Percentiles rank a stretch among this genome's conserved stretches.
phyloP scores from a whole-genome alignment of 2,888 invertebrate species.

The Apotomis turbidana region DNA sequence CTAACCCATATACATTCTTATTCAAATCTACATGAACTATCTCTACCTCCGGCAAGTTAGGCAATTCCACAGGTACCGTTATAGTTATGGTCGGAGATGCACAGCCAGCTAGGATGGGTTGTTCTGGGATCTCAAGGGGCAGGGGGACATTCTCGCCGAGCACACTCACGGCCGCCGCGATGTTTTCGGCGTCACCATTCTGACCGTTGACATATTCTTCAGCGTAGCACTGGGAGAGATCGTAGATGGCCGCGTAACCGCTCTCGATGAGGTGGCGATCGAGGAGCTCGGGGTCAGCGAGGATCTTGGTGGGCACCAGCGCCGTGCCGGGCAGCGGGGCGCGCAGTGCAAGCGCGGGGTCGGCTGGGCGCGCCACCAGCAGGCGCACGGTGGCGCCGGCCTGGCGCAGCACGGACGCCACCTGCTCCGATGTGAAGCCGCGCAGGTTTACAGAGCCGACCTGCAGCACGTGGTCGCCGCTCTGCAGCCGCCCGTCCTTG shows the following conservation, averaged over 20 bases:
- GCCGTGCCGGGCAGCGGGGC: slow-evolving; percentile 92
- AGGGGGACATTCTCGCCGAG: slow-evolving; percentile 63
- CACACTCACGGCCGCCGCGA: slow-evolving; percentile 75
- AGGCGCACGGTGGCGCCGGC: slow-evolving; percentile 93
- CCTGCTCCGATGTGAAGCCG: slow-evolving; percentile 98
- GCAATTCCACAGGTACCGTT: slow-evolving; percentile 80
- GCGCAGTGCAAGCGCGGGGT: slow-evolving; percentile 92
- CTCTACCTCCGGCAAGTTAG: slow-evolving; percentile 94
- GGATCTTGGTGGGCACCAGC: slow-evolving; percentile 95
- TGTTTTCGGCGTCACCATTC: slow-evolving; percentile 61
- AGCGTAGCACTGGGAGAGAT: slow-evolving; percentile 72
- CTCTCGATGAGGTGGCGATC: slow-evolving; percentile 93
- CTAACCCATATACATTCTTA: slow-evolving; percentile 96
- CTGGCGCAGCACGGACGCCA: slow-evolving; percentile 87
- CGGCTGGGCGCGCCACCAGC: slow-evolving; percentile 96
- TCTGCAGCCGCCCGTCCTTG: slow-evolving; percentile 96
- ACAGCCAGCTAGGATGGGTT: slow-evolving; percentile 65
- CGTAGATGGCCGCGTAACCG: slow-evolving; percentile 86
- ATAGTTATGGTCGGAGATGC: slow-evolving; percentile 78
- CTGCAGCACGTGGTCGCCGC: slow-evolving; percentile 99
- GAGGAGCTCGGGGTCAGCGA: slow-evolving; percentile 95
- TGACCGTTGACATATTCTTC: slow-evolving; percentile 70
- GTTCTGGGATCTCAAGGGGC: slow-evolving; percentile 72
- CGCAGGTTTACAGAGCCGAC: slow-evolving; percentile 97
- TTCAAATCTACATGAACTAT: slow-evolving; percentile 94